A percentile compares a stretch with the other conserved stretches of the same genome.
Conservation (phyloP, 2,797 vertebrate species). For the Tiaroga cobitis region DNA sequence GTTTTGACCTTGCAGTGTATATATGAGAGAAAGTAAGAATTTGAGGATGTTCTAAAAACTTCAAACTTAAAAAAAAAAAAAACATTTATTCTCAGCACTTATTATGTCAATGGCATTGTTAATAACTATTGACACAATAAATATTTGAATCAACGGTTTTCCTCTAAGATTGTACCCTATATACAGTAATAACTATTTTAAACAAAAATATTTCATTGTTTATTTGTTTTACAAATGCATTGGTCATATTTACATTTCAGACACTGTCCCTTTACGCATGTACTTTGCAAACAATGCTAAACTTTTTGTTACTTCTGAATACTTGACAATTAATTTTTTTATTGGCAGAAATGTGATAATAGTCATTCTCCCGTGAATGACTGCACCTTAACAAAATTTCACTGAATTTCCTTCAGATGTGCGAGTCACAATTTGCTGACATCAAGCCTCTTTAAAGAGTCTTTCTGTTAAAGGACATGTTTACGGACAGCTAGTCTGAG, state of each 20-base stretch:
- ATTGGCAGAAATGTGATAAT: background rate
- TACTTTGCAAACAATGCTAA: background rate
- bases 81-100: background rate
- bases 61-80: background rate
- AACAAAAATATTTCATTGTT: background rate
- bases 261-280: background rate
- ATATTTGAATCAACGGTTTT: background rate
- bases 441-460: conserved; percentile 70
- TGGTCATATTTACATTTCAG: background rate
- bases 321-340: background rate
- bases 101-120: background rate
- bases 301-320: background rate
- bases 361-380: background rate
- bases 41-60: background rate
- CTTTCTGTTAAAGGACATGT: conserved; percentile 58
- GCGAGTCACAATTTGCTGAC: conserved; percentile 48
- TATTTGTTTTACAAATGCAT: background rate
- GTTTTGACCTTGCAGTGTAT: conserved; percentile 2
- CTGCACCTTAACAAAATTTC: background rate
- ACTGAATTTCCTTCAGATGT: conserved; percentile 47
- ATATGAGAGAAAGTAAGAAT: background rate
- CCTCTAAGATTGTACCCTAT: background rate
- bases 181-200: background rate
- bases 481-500: conserved; percentile 65
- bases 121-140: background rate